phyloP scores from a whole-genome alignment of 2,113 vertebrate species.

The Podiceps cristatus region DNA sequence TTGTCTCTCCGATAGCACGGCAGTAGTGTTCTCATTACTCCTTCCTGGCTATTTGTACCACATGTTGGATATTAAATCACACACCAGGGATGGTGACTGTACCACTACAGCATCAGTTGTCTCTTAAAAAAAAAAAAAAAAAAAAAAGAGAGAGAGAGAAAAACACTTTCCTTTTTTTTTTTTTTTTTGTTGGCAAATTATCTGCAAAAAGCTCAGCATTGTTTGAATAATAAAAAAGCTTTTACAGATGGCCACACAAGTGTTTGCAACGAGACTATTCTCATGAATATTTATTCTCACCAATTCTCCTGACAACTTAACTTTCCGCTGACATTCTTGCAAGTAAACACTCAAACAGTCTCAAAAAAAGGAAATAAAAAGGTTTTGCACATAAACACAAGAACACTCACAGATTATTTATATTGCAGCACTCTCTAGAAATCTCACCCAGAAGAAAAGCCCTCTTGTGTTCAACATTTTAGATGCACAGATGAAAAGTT shows the following conservation, averaged over 20 bases:
- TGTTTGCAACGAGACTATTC: not conserved
- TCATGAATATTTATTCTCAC: slow-evolving; percentile 67
- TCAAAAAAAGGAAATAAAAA: slow-evolving; percentile 29
- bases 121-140: not conserved
- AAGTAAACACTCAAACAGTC: slow-evolving; percentile 10
- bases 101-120: not conserved
- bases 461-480: slow-evolving; percentile 27
- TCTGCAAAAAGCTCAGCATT: slow-evolving; percentile 41
- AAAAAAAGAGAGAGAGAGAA: not conserved
- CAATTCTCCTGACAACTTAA: slow-evolving; percentile 41
- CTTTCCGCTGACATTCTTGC: slow-evolving; percentile 8
- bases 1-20: not conserved
- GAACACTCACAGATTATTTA: not conserved
- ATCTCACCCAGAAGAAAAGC: slow-evolving; percentile 32
- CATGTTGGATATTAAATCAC: not conserved
- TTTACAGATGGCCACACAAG: slow-evolving; percentile 53
- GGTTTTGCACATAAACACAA: slow-evolving; percentile 13
- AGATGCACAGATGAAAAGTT: not conserved
- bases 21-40: not conserved
- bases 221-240: slow-evolving; percentile 61
- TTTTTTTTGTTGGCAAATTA: slow-evolving; percentile 11
- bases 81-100: not conserved
- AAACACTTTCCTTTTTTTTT: not conserved
- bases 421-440: not conserved
- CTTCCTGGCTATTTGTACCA: not conserved